Conservation (phyloP, 92 coral and sea anemone species). For the Zoanthus sociatus region DNA sequence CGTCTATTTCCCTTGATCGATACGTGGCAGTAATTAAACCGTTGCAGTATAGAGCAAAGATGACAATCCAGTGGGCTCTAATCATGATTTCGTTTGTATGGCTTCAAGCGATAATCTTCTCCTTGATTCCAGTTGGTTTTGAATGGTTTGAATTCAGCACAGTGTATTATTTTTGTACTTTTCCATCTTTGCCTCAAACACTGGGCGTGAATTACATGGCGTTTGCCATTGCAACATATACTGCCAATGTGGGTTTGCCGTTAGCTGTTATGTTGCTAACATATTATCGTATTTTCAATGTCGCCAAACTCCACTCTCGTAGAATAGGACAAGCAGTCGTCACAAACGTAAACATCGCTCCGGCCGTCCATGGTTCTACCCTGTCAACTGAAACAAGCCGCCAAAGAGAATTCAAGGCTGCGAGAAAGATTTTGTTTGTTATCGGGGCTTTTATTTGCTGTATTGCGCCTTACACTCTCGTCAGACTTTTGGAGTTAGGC, state of each 20-base stretch:
- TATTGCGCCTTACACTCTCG: conserved; percentile 88
- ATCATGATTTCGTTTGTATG: conserved; percentile 83
- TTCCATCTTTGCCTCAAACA: conserved; percentile 72
- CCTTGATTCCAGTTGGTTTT: conserved; percentile 78
- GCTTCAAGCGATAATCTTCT: conserved; percentile 84
- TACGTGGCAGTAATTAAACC: conserved; percentile 97
- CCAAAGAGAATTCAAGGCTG: conserved; percentile 95
- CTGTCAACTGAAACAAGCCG: conserved; percentile 88
- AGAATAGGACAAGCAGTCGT: conserved; percentile 97
- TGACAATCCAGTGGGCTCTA: conserved; percentile 93
- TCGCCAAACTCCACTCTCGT: conserved; percentile 90
- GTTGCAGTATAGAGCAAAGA: conserved; percentile 93
- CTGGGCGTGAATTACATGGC: conserved; percentile 63
- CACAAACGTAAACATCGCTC: conserved; percentile 79
- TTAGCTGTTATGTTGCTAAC: conserved; percentile 79
- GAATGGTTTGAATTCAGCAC: conserved; percentile 88
- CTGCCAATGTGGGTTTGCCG: conserved; percentile 85
- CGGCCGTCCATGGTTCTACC: conserved; percentile 67
- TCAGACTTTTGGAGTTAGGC: conserved; percentile 77
- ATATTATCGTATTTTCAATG: conserved; percentile 91
- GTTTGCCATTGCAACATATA: conserved; percentile 75
- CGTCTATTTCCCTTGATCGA: conserved; percentile 91
- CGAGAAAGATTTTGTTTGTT: conserved; percentile 94
- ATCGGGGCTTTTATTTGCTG: conserved; percentile 95
- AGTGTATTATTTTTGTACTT: conserved; percentile 84